Evolutionary conservation across 1,140 invertebrate species (phyloP).

Genomic region (Pteromalus puparum): DNA sequence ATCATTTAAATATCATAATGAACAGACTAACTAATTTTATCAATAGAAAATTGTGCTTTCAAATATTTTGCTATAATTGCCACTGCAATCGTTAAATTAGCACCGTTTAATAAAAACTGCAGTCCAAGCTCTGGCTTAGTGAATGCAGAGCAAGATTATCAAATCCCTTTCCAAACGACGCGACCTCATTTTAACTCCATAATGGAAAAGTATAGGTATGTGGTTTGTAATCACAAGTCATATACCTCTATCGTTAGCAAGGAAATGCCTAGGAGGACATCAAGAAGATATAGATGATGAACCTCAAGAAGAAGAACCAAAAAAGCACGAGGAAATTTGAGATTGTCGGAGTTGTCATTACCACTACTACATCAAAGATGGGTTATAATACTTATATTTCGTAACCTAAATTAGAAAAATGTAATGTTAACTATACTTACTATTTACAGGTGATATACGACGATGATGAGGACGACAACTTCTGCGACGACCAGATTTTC

Average conservation of each 20-base stretch:
- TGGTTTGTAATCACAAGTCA: no score
- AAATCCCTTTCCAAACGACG: no score
- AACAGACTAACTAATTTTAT: not conserved
- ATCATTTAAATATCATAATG: conserved; percentile 21
- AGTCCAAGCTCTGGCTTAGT: no score
- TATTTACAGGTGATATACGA: conserved; percentile 90
- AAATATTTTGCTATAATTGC: no score
- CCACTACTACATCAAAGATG: conserved; percentile 92
- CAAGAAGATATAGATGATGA: no score
- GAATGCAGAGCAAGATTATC: no score
- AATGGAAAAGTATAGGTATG: no score
- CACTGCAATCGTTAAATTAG: no score
- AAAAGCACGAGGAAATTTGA: conserved; percentile 97
- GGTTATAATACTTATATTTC: not conserved
- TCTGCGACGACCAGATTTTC: conserved; percentile 86
- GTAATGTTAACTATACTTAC: no score
- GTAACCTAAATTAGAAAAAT: not conserved
- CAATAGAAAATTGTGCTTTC: not conserved
- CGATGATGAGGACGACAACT: conserved; percentile 90
- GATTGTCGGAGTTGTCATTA: conserved; percentile 97
- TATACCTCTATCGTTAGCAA: no score
- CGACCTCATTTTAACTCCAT: no score
- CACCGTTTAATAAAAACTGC: no score
- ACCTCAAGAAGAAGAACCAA: conserved; percentile 92
- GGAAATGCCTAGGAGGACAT: conserved; percentile 74